Percentiles rank a stretch among this genome's conserved stretches.
Conservation (phyloP, 2,113 vertebrate species). For the Cephalopholis sonnerati region DNA sequence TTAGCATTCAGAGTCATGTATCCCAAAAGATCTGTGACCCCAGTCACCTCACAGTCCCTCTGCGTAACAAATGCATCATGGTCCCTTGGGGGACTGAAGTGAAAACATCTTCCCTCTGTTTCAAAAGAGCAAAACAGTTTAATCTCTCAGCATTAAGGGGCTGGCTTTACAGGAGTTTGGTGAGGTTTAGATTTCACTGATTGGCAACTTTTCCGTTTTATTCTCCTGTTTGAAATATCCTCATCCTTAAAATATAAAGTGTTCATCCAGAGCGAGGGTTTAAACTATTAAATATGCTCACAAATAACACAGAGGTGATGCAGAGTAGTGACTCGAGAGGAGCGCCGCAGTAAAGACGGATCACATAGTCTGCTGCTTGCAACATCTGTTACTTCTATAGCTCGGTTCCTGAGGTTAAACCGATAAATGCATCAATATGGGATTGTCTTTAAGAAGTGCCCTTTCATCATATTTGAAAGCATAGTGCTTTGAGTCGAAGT, state of each 20-base stretch:
- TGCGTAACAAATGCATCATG: constrained; percentile 56
- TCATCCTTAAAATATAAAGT: not conserved
- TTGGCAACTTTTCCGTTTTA: not conserved
- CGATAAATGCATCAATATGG: constrained; percentile 67
- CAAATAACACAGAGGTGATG: constrained; percentile 28
- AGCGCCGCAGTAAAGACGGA: constrained; percentile 12
- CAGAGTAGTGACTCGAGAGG: constrained; percentile 18
- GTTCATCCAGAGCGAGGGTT: not conserved
- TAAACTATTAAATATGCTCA: constrained; percentile 23
- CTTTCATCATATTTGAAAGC: constrained; percentile 61
- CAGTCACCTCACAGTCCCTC: constrained; percentile 38
- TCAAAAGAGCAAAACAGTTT: constrained; percentile 47
- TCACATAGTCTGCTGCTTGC: constrained; percentile 15
- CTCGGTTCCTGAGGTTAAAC: constrained; percentile 59
- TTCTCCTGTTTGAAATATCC: not conserved
- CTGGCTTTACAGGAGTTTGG: constrained; percentile 30
- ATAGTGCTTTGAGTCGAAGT: constrained; percentile 18
- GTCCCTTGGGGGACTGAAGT: constrained; percentile 44
- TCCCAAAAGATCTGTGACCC: constrained; percentile 68
- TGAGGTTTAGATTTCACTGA: constrained; percentile 33
- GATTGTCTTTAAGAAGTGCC: constrained; percentile 33
- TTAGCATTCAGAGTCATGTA: constrained; percentile 39
- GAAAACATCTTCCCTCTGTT: constrained; percentile 66
- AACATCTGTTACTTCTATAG: constrained; percentile 63
- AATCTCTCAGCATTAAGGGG: constrained; percentile 27